Base-by-base conservation (phyloP, 2,113 vertebrate species). In the Hippopotamus amphibius region DNA sequence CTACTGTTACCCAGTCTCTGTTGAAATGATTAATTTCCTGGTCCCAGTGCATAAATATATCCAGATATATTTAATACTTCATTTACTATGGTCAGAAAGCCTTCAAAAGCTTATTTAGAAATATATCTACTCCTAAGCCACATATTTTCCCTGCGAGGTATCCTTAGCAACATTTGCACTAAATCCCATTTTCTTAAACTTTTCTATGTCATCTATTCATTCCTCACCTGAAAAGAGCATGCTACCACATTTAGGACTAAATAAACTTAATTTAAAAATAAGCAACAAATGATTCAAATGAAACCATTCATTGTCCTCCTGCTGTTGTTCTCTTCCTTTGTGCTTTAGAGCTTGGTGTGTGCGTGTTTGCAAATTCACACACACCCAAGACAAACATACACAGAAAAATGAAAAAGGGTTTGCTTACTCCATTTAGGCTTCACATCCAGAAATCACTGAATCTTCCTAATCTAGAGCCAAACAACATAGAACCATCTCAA, bases 21-120 rank as follows among this genome's bases (percentile, higher is more conserved):
- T 21, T 69, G 53, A 80, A 92, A 82, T 93, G 74, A 74, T 82
- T 61, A 90, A 83, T 71, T 79, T 92, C 13, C 28, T 85, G 5
- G 9, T 80, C 19, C 22, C 15, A 50, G 26, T 83, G 12, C 28
- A 59, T 41, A 72, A 50, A 15, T 26, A 53, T 8, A 65, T 48
- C 28, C 37, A 77, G 17, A 43, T 89, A 66, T 24, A 72, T 57
- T 92, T 84, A 92, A 79, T 33, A 66, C 5, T 48, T 86, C 15
- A 30, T 37, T 66, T 22, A 68, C 65, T 63, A 17, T 65, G 7
- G 53, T 92, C 57, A 94, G 37, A 84, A 94, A 80, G 16, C 7
- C 71, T 83, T 85, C 83, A n/a, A 74, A 85, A 71, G 8, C 57
- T 12, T 89, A 84, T 41, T 80, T 55, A 84, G 24, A 71, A n/a